phyloP scores from a whole-genome alignment of 2,113 vertebrate species.

The Narcine bancroftii region DNA sequence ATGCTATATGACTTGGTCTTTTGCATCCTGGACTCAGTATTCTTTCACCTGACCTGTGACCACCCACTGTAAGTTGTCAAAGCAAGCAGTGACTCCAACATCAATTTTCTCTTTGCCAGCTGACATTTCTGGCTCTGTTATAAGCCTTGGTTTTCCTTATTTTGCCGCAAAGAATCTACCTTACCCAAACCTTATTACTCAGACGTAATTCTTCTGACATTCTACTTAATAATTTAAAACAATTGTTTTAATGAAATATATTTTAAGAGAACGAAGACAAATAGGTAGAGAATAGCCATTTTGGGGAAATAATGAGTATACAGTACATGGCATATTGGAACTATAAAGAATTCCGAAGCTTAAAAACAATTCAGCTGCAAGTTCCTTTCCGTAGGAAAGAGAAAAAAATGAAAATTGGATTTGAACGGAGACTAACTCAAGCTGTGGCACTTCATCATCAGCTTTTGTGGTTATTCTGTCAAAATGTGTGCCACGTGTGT shows the following conservation, averaged over 20 bases:
- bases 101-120: not conserved
- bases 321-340: not conserved
- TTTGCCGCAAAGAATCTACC: not conserved
- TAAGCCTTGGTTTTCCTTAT: not conserved
- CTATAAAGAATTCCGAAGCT: not conserved
- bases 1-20: no score
- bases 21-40: no score
- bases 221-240: not conserved
- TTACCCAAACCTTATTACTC: not conserved
- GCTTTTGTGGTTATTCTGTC: slow-evolving; percentile 10
- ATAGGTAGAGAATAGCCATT: not conserved
- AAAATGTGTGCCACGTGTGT: not conserved
- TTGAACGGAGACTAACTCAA: slow-evolving; percentile 1
- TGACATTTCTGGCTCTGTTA: not conserved
- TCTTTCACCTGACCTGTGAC: no score
- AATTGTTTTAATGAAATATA: not conserved
- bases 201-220: not conserved
- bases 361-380: not conserved
- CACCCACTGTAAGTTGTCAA: no score
- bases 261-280: not conserved
- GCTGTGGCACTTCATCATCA: not conserved
- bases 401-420: not conserved
- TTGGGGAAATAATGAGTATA: not conserved
- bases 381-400: not conserved
- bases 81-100: not conserved